Conservation (phyloP, 2,888 invertebrate genomes). For the Neocrepidodera transversa region DNA sequence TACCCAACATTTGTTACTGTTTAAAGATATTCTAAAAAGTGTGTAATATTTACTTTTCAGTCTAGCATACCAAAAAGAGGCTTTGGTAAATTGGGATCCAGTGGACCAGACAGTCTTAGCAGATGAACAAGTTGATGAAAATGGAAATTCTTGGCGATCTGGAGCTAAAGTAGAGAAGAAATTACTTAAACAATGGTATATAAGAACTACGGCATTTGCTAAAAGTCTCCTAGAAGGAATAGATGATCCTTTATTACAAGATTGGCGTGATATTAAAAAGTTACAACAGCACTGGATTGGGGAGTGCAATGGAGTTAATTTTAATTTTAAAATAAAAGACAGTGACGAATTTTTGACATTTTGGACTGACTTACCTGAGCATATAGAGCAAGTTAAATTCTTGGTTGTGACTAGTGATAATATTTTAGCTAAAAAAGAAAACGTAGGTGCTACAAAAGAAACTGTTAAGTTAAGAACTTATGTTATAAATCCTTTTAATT, state of each 20-base stretch:
- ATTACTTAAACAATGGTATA: slow-evolving; percentile 92
- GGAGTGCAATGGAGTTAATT: slow-evolving; percentile 78
- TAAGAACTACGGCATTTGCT: slow-evolving; percentile 86
- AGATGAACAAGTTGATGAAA: slow-evolving; percentile 95
- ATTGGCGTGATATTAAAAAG: slow-evolving; percentile 86
- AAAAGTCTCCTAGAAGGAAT: slow-evolving; percentile 76
- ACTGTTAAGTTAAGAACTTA: slow-evolving; percentile 57
- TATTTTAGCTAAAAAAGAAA: slow-evolving; percentile 60
- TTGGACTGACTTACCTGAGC: slow-evolving; percentile 80
- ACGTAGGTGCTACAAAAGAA: slow-evolving; percentile 44
- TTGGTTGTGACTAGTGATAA: slow-evolving; percentile 69
- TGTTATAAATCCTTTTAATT: slow-evolving; percentile 76
- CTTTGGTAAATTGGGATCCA: slow-evolving; percentile 98
- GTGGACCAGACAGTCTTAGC: slow-evolving; percentile 96
- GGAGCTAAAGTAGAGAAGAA: slow-evolving; percentile 93
- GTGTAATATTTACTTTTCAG: slow-evolving; percentile 14
- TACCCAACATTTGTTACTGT: slow-evolving; percentile 2
- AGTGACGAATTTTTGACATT: slow-evolving; percentile 61
- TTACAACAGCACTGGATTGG: slow-evolving; percentile 92
- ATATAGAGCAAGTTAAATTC: slow-evolving; percentile 74
- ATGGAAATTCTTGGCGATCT: slow-evolving; percentile 94
- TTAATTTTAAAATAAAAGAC: slow-evolving; percentile 65
- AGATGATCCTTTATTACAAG: slow-evolving; percentile 69
- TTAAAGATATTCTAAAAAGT: background rate
- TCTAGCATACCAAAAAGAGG: slow-evolving; percentile 87